These are phyloP conservation scores for Uria aalge DNA, from an alignment of 2,113 vertebrate species.

Conservation along the genomic window DNA sequence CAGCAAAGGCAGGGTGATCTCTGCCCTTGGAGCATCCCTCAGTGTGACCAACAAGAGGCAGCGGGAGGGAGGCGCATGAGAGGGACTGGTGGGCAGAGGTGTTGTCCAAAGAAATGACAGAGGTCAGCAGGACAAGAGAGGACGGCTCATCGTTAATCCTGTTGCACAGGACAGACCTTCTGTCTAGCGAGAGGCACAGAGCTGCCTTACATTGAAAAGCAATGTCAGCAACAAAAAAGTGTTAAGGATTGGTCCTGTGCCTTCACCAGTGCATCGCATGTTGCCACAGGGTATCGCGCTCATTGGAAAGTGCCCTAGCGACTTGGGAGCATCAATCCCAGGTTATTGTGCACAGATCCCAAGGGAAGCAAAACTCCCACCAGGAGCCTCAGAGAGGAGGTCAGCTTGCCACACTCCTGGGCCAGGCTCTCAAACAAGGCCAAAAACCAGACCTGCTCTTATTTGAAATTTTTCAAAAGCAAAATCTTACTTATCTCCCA, in stretches of 20 bases:
- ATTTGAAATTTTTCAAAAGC: neutral
- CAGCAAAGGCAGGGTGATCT: neutral
- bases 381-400: neutral
- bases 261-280: fast-evolving
- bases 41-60: neutral
- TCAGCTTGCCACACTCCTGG: neutral
- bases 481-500: neutral
- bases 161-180: neutral
- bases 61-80: neutral
- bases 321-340: neutral
- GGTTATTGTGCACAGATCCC: neutral
- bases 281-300: fast-evolving
- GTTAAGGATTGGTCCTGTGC: neutral
- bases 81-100: neutral
- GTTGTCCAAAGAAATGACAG: neutral
- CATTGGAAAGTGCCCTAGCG: neutral
- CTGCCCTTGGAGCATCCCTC: neutral
- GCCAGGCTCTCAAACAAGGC: neutral
- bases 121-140: neutral
- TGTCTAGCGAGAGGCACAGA: neutral
- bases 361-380: neutral
- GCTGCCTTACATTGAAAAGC: neutral
- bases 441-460: neutral
- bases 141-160: neutral
- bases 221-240: neutral